Conservation (phyloP, 2,113 vertebrate genomes). For the Rhineura floridana region DNA sequence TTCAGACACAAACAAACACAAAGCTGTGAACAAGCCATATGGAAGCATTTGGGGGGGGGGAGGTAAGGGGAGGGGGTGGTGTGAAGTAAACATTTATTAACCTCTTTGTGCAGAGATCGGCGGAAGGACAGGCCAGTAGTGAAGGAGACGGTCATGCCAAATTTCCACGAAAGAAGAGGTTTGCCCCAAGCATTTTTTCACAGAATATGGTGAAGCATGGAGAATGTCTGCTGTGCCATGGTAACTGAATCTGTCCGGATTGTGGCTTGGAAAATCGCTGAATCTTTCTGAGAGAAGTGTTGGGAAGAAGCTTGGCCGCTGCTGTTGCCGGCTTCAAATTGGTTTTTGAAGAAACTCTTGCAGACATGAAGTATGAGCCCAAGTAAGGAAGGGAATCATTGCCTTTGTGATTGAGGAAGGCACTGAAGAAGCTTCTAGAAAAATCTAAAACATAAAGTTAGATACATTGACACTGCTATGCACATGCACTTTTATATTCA, state of each 20-base stretch:
- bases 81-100: slow-evolving; percentile 78
- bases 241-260: slow-evolving; percentile 57
- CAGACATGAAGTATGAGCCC: slow-evolving; percentile 14
- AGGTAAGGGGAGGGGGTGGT: slow-evolving; percentile 28
- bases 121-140: slow-evolving; percentile 74
- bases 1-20: slow-evolving; percentile 75
- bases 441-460: neutral
- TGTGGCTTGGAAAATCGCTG: neutral
- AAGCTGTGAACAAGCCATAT: slow-evolving; percentile 84
- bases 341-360: neutral
- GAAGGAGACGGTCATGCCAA: slow-evolving; percentile 70
- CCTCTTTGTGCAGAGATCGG: slow-evolving; percentile 83
- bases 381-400: slow-evolving; percentile 40
- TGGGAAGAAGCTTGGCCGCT: neutral
- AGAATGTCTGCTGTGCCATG: slow-evolving; percentile 63
- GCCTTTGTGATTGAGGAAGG: slow-evolving; percentile 9
- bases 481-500: neutral
- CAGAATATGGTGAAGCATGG: slow-evolving; percentile 52
- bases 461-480: neutral
- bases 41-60: slow-evolving; percentile 58
- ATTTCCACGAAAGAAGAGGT: slow-evolving; percentile 59
- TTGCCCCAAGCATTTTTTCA: slow-evolving; percentile 30
- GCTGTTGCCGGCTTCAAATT: neutral
- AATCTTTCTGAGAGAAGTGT: neutral
- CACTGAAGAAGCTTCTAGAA: neutral